phyloP scores from a whole-genome alignment of 2,113 vertebrate species.

The Eretmochelys imbricata region DNA sequence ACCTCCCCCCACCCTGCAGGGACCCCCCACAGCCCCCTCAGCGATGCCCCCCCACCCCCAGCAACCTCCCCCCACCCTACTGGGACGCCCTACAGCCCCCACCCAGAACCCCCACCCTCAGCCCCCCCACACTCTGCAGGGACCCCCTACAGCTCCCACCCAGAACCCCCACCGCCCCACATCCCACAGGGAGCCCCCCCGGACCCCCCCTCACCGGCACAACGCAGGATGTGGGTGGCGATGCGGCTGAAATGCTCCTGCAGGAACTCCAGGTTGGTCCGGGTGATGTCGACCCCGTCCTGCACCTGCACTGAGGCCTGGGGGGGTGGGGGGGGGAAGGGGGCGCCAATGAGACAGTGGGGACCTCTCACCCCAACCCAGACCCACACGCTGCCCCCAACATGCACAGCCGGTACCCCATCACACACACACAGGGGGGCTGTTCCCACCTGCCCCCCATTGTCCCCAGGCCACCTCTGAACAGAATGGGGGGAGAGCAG shows the following conservation, averaged over 20 bases:
- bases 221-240: constrained; percentile 89
- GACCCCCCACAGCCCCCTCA: background rate
- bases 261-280: constrained; percentile 90
- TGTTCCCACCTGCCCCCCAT: too few relatives aligned
- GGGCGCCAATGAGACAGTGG: background rate
- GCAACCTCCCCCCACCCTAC: background rate
- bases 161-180: background rate
- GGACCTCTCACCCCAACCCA: background rate
- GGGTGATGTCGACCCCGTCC: constrained; percentile 88
- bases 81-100: background rate
- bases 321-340: background rate
- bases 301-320: constrained; percentile 88
- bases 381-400: too few relatives aligned
- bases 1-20: background rate
- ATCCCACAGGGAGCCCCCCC: fast-evolving
- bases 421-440: too few relatives aligned
- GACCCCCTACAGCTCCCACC: too few relatives aligned
- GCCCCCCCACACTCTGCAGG: background rate
- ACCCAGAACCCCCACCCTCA: background rate
- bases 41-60: background rate
- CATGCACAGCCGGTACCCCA: too few relatives aligned
- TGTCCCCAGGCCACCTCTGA: too few relatives aligned
- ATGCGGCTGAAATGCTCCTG: constrained; percentile 89
- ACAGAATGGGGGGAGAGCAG: too few relatives aligned
- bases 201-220: constrained; percentile 78